Conservation (phyloP, 1,140 invertebrate species). For the Drosophila kohkoa region DNA sequence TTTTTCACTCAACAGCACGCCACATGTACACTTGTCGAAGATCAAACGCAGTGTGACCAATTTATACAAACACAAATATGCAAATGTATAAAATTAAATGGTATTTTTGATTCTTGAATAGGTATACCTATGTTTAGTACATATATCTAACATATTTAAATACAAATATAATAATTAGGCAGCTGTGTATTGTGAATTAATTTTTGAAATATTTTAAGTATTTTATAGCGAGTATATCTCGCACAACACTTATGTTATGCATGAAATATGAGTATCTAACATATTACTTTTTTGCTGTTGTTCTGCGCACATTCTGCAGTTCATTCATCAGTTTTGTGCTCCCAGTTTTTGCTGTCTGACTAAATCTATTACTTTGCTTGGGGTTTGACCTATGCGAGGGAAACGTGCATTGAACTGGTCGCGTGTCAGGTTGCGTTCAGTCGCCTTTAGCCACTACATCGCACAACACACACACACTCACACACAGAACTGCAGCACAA, state of each 20-base stretch:
- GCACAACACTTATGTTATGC: background rate
- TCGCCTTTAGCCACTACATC: slow-evolving; percentile 43
- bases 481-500: background rate
- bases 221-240: no score
- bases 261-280: background rate
- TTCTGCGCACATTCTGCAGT: slow-evolving; percentile 2
- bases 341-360: slow-evolving; percentile 18
- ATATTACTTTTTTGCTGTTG: background rate
- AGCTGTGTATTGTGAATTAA: no score
- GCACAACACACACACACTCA: background rate
- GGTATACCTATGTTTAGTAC: no score
- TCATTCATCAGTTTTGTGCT: slow-evolving; percentile 2
- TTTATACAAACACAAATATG: no score
- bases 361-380: slow-evolving; percentile 74
- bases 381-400: slow-evolving; percentile 66
- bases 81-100: no score
- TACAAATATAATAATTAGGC: no score
- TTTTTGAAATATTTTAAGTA: no score
- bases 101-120: no score
- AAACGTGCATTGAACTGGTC: slow-evolving; percentile 79
- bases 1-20: no score
- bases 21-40: no score
- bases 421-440: slow-evolving; percentile 81
- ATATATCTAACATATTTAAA: no score
- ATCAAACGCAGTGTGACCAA: no score